Evolutionary conservation across 2,797 vertebrate species (phyloP).

Genomic region (Poeciliopsis infans): DNA sequence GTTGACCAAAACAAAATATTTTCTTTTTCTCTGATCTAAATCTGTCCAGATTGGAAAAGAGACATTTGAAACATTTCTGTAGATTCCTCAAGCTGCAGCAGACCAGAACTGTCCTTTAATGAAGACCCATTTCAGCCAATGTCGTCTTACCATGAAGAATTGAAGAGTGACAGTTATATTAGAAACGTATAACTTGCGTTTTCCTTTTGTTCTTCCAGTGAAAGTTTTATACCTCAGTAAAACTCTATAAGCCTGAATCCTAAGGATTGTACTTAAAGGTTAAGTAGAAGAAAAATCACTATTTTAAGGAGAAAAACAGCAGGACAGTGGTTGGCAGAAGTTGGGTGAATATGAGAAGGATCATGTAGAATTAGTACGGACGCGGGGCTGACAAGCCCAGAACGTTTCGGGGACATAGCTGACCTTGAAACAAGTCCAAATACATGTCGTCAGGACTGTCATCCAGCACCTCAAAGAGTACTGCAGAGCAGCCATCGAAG

Average conservation of each 20-base stretch:
- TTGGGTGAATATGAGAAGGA: conserved; percentile 41
- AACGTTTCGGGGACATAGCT: conserved; percentile 71
- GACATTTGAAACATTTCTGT: not conserved
- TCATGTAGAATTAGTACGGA: conserved; percentile 46
- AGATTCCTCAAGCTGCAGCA: not conserved
- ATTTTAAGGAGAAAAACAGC: conserved; percentile 47
- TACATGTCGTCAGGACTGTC: conserved; percentile 84
- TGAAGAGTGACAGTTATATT: conserved; percentile 39
- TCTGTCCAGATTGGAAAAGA: not conserved
- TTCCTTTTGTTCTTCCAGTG: conserved; percentile 18
- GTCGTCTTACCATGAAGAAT: conserved; percentile 59
- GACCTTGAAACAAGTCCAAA: conserved; percentile 87
- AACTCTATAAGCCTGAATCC: conserved; percentile 56
- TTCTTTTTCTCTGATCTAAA: not conserved
- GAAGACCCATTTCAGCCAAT: conserved; percentile 46
- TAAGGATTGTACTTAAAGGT: conserved; percentile 13
- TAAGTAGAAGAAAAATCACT: conserved; percentile 40
- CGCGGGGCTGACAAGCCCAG: conserved; percentile 57
- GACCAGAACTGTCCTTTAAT: not conserved
- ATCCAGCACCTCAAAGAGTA: conserved; percentile 82
- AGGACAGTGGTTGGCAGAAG: conserved; percentile 56
- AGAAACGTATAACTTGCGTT: conserved; percentile 49
- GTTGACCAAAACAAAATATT: not conserved
- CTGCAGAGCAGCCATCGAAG: conserved; percentile 75
- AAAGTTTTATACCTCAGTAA: conserved; percentile 50